Base-by-base conservation (phyloP, 2,113 vertebrate genomes). In the Campylomormyrus numenius region DNA sequence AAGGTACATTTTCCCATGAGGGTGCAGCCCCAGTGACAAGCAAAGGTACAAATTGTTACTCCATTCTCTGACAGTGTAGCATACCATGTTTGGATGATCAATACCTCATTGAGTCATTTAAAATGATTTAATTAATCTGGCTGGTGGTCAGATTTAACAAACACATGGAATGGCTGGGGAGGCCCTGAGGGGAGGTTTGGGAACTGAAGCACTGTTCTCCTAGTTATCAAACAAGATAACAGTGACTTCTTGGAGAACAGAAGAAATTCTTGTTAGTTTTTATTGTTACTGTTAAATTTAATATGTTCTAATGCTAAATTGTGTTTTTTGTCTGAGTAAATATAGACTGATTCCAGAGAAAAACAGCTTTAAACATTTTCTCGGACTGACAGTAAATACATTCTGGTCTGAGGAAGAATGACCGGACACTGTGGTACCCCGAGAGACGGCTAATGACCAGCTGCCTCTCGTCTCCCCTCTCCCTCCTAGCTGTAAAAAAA, bases 401-500 rank as follows among this genome's bases (percentile, higher is more conserved):
- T 94, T 93, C 91, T 66, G 93, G 49, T 17, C 17, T 42, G 91
- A 94, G 90, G 5, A 85, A 90, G 90, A 91, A 90, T 91, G 89
- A 83, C 46, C 88, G 87, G 88, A 7, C 74, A 87, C 90, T 88
- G 86, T 89, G 45, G 53, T 88, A 90, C 62, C 42, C 91, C 58
- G 80, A 85, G 77, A 80, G 53, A 77, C 11, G 13, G 3, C 70
- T 39, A 17, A 77, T 15, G 13, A 3, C 35, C 74, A 80, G 85
- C 10, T 27, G 89, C 62, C 21, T 80, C 24, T 88, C 46, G 50
- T 84, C 80, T 89, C 89, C 88, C 50, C 83, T 77, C 56, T 93
- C 92, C 91, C 83, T 92, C 89, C 85, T 70, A 77, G 92, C 92
- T 92, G 89, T 85, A 66, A 93, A 92, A 94, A 77, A 77, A 90